phyloP scores from a whole-genome alignment of 1,140 invertebrate species.

The Neodiprion virginianus region DNA sequence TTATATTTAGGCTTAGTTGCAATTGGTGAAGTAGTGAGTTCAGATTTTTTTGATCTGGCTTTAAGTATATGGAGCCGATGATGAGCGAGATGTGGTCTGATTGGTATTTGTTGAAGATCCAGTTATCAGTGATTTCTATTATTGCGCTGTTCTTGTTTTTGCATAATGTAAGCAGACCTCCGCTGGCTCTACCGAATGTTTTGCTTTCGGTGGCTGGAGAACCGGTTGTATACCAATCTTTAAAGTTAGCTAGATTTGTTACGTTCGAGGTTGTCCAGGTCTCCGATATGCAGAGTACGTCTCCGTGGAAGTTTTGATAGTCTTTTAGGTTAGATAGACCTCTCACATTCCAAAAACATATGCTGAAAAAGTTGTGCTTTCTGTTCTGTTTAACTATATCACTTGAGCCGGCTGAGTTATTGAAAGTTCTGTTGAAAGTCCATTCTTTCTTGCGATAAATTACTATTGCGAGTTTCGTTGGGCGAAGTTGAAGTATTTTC shows the following conservation, averaged over 20 bases:
- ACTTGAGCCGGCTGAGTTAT: too few species aligned
- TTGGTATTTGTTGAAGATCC: background rate
- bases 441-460: too few species aligned
- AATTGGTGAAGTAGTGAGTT: background rate
- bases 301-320: background rate
- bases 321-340: too few species aligned
- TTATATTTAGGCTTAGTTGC: background rate
- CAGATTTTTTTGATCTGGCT: background rate
- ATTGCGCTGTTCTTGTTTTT: background rate
- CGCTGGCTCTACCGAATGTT: background rate
- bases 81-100: background rate
- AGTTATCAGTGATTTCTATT: background rate
- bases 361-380: too few species aligned
- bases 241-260: background rate
- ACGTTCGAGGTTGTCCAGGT: background rate
- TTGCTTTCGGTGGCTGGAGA: background rate
- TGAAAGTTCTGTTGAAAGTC: too few species aligned
- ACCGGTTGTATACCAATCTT: too few species aligned
- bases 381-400: too few species aligned
- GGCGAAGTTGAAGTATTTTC: too few species aligned
- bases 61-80: background rate
- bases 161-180: background rate
- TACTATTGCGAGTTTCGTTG: too few species aligned
- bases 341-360: too few species aligned
- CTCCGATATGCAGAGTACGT: background rate